These are phyloP conservation scores for Polymixis flavicincta DNA, from an alignment of 2,888 invertebrate species.

Conservation along the genomic window DNA sequence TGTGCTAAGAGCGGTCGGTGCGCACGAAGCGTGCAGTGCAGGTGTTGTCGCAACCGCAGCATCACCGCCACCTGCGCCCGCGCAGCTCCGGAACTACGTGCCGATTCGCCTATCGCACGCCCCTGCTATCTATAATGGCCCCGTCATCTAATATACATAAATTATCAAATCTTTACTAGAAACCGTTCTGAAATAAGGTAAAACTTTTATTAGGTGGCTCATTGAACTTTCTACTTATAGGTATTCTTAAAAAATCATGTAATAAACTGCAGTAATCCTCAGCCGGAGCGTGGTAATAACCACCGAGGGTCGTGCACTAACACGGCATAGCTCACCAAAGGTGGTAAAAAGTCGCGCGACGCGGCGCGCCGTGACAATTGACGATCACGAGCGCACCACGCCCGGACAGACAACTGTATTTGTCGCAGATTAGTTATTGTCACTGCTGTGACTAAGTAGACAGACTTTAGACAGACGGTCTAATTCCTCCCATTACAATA, in stretches of 20 bases:
- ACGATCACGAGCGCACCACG: constrained; percentile 82
- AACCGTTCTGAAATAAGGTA: neutral
- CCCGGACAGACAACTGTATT: constrained; percentile 73
- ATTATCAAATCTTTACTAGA: neutral
- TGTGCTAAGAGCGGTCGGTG: constrained; percentile 57
- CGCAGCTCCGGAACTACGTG: constrained; percentile 84
- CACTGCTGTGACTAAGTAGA: constrained; percentile 55
- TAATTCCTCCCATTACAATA: constrained; percentile 35
- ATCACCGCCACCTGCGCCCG: constrained; percentile 76
- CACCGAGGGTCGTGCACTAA: constrained; percentile 79
- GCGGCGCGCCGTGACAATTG: constrained; percentile 77
- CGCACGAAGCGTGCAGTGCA: constrained; percentile 74
- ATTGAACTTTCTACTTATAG: constrained; percentile 5
- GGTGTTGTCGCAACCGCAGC: constrained; percentile 81
- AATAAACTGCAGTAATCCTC: constrained; percentile 46
- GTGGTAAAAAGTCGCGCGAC: constrained; percentile 85
- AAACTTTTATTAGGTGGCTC: neutral
- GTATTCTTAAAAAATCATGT: constrained; percentile 12
- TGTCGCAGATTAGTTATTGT: constrained; percentile 80
- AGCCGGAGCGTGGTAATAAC: constrained; percentile 65
- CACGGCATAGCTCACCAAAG: constrained; percentile 86
- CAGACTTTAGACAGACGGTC: constrained; percentile 29
- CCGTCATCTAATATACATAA: constrained; percentile 17
- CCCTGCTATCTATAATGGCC: constrained; percentile 34
- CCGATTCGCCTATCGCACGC: constrained; percentile 80